A percentile compares a stretch with the other conserved stretches of the same genome.
Evolutionary conservation across 2,888 invertebrate species (phyloP).

Genomic region (Steinernema hermaphroditum): DNA sequence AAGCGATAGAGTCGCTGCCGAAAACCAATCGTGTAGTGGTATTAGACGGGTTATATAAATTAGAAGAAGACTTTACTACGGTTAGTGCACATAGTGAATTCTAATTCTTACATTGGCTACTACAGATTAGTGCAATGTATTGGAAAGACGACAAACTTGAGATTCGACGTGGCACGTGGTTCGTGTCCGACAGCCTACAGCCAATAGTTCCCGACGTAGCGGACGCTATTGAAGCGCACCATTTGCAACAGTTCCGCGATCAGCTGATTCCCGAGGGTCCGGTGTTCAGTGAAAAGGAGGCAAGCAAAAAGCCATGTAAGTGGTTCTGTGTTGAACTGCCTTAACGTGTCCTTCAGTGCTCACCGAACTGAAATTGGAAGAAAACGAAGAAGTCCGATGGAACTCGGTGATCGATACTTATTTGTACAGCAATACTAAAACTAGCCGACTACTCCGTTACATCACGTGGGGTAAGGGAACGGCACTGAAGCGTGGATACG

Average conservation of each 20-base stretch:
- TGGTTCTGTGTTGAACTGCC: constrained; percentile 14
- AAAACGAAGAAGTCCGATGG: constrained; percentile 75
- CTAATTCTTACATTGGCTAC: neutral
- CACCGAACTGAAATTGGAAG: constrained; percentile 72
- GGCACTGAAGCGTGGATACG: constrained; percentile 42
- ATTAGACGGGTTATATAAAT: constrained; percentile 59
- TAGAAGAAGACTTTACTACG: constrained; percentile 34
- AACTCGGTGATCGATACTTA: constrained; percentile 65
- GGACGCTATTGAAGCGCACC: constrained; percentile 73
- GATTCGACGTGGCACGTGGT: constrained; percentile 75
- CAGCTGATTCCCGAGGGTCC: constrained; percentile 62
- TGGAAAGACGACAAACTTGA: constrained; percentile 72
- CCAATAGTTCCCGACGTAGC: constrained; percentile 73
- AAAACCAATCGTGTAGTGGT: constrained; percentile 55
- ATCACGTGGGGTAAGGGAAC: constrained; percentile 40
- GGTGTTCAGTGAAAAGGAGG: constrained; percentile 62
- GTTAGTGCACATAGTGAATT: neutral
- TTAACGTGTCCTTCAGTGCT: constrained; percentile 70
- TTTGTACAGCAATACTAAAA: constrained; percentile 49
- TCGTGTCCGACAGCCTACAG: constrained; percentile 74
- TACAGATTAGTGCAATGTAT: constrained; percentile 56
- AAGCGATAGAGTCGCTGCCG: constrained; percentile 35
- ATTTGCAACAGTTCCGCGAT: constrained; percentile 72
- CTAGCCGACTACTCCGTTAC: constrained; percentile 44
- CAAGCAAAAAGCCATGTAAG: constrained; percentile 64